These are phyloP conservation scores for Styela clava DNA, from an alignment of 23 tunicate genomes.

Conservation along the genomic window DNA sequence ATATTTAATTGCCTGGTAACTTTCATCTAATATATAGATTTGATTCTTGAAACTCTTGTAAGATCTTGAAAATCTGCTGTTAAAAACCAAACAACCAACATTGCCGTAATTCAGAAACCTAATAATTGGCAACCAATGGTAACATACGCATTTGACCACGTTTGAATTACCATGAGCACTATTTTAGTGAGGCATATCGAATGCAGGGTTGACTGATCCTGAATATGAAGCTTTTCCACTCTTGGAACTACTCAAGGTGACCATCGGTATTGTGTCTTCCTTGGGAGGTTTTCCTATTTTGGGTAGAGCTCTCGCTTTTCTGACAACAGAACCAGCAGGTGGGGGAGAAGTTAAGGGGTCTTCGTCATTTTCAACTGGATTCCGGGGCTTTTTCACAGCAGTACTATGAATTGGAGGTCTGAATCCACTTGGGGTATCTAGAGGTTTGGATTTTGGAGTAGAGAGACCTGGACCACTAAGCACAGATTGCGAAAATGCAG, in stretches of 20 bases:
- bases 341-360: slow-evolving; percentile 9
- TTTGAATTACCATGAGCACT: too few species aligned
- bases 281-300: slow-evolving; percentile 13
- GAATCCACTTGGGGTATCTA: slow-evolving; percentile 11
- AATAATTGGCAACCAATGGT: too few species aligned
- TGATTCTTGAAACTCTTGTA: too few species aligned
- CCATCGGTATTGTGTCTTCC: slow-evolving; percentile 69
- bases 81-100: too few species aligned
- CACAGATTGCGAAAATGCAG: slow-evolving; percentile 45
- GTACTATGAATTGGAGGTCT: slow-evolving; percentile 56
- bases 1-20: too few species aligned
- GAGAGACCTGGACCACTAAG: slow-evolving; percentile 48
- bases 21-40: too few species aligned
- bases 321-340: slow-evolving; percentile 1
- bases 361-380: slow-evolving; percentile 23
- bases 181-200: neutral
- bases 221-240: neutral
- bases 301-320: slow-evolving; percentile 29
- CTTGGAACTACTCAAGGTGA: slow-evolving; percentile 21
- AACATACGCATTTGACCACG: too few species aligned
- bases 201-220: slow-evolving; percentile 55
- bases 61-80: too few species aligned
- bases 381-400: slow-evolving; percentile 29
- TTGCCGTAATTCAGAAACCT: too few species aligned
- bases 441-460: slow-evolving; percentile 18